Conservation (phyloP, 2,113 vertebrate species). For the Rhinoptilus africanus region DNA sequence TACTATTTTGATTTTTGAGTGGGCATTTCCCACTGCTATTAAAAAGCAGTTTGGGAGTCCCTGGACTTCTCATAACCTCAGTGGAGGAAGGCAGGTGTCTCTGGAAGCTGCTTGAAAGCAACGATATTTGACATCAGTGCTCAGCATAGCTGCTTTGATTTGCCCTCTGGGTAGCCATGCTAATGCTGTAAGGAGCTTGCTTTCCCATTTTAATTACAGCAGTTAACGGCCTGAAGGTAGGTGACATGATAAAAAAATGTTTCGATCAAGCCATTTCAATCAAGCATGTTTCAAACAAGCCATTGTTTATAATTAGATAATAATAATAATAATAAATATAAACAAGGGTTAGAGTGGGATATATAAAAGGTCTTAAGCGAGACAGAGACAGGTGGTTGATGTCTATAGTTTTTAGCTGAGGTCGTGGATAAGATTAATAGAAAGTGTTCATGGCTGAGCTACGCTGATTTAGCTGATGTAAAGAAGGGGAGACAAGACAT, state of each 20-base stretch:
- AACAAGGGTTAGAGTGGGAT: not conserved
- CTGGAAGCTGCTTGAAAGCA: not conserved
- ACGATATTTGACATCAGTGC: not conserved
- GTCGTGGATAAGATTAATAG: not conserved
- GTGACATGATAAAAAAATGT: not conserved
- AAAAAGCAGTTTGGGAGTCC: not conserved
- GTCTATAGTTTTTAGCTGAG: not conserved
- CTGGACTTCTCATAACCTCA: not conserved
- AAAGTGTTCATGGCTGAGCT: not conserved
- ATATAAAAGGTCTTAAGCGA: not conserved
- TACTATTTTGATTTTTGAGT: not conserved
- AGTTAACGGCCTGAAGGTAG: slow-evolving; percentile 16
- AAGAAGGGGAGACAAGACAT: not conserved
- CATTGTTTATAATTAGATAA: slow-evolving; percentile 24
- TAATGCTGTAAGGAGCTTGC: slow-evolving; percentile 37
- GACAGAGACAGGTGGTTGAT: not conserved
- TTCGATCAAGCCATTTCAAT: not conserved
- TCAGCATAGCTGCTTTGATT: slow-evolving; percentile 3
- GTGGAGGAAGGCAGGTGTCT: not conserved
- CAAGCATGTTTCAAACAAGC: not conserved
- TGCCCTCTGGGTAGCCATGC: slow-evolving; percentile 24
- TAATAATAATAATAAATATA: not conserved
- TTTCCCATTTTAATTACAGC: slow-evolving; percentile 33
- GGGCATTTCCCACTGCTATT: not conserved
- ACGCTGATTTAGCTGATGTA: not conserved